Evolutionary conservation across 1,140 invertebrate species (phyloP), one percentile per base, ranked within the genome.

Genomic region (Oedothorax gibbosus): DNA sequence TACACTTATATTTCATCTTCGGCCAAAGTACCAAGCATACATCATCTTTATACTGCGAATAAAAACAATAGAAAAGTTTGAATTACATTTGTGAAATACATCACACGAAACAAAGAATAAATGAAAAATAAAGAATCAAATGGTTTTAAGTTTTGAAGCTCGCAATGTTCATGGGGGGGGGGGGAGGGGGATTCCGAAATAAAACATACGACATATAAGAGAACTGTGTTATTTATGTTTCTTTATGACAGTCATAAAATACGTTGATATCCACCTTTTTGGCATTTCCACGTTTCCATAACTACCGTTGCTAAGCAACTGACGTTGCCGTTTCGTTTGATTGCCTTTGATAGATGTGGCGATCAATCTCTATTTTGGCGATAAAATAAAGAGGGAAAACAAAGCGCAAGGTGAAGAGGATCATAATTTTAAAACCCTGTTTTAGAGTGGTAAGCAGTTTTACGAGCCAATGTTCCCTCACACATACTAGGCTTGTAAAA

Each of bases 181-280:
- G 57, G 57, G 7, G 68, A n/a, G 72, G 54, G 60, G 72, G 75
- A 77, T 77, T 77, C 60, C 57, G 53, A 66, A 79, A 79, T 66
- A 79, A 79, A 79, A 66, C 62, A 60, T 53, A 68, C 62, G 65
- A 66, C 64, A 79, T 68, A 50, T 68, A 54, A 10, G 51, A 66
- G 64, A 79, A 50, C 51, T 50, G 51, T 56, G 77, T 79, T 79
- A 79, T 79, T 79, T 79, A 79, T 79, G 64, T 68, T 56, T 62
- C 64, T 79, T 79, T 66, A 79, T 66, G 77, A 79, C 77, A 60
- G 77, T 79, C 64, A 79, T 79, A 79, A 79, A 79, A 79, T 77
- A 77, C 57, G 75, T 77, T 77, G 75, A 79, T 79, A 68, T 68
- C 77, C 64, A 79, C 77, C 77, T 66, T 79, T 79, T 79, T 79